Conservation (phyloP, 2,888 invertebrate genomes). For the Meliscaeva auricollis region DNA sequence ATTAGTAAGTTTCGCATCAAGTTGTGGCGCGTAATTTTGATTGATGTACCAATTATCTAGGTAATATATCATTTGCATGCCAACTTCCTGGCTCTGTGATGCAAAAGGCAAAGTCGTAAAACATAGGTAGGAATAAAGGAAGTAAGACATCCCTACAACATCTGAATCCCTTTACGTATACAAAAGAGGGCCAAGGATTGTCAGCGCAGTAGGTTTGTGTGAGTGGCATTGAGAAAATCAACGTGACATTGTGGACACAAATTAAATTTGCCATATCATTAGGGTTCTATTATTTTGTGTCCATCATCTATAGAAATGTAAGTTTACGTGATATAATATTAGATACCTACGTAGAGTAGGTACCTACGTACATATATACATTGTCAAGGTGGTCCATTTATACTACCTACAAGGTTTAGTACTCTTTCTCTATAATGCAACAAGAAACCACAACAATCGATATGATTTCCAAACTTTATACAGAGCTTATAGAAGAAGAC, state of each 20-base stretch:
- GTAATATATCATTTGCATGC: conserved; percentile 83
- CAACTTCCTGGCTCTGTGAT: conserved; percentile 30
- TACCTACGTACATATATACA: too few relatives aligned
- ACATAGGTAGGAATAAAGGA: neutral
- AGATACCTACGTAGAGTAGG: too few relatives aligned
- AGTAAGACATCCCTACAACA: neutral
- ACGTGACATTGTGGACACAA: conserved; percentile 69
- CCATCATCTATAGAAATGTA: conserved; percentile 5
- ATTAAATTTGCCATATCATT: conserved; percentile 69
- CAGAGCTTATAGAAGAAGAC: conserved; percentile 29
- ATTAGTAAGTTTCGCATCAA: conserved; percentile 69
- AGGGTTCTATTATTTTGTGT: conserved; percentile 54
- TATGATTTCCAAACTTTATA: conserved; percentile 39
- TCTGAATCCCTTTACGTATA: neutral
- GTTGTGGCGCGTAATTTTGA: conserved; percentile 81
- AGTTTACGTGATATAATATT: neutral
- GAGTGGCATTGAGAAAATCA: conserved; percentile 62
- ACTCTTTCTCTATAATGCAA: neutral
- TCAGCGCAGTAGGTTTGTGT: neutral
- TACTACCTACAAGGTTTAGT: too few relatives aligned
- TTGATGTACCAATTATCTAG: conserved; percentile 83
- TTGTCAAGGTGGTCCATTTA: neutral
- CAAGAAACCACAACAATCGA: conserved; percentile 42
- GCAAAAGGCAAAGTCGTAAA: conserved; percentile 9
- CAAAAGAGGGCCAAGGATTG: neutral